Evolutionary conservation across 92 coral and sea anemone species (phyloP), one percentile per base, ranked within the genome.

Genomic region (Ricordea florida): DNA sequence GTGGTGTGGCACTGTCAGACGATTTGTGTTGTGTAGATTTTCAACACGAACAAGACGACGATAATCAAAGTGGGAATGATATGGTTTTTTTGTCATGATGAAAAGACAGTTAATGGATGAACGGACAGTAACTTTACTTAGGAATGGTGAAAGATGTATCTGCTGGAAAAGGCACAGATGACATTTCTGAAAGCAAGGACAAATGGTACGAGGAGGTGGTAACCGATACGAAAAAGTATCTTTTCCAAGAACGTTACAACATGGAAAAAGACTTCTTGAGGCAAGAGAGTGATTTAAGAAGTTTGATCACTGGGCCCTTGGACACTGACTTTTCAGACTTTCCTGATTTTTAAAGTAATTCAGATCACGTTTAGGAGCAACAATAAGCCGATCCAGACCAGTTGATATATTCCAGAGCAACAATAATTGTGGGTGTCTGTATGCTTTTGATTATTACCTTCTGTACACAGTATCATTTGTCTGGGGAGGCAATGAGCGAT

Each of bases 71-170:
- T n/a, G n/a, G n/a, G n/a, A n/a, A n/a, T n/a, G n/a, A n/a, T n/a
- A n/a, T n/a, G n/a, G n/a, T n/a, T n/a, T n/a, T n/a, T n/a, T 28
- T 8, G 6, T 28, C 16, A 28, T 0, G 18, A 11, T 52, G 13
- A 21, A 14, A 37, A 52, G 35, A 52, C 60, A 8, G 6, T 52
- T 1, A 4, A 52, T 27, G 36, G 30, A 27, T 52, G 26, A 14
- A 52, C 60, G 20, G 60, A 8, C 13, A 5, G 56, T 2, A 18
- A 9, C 3, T 52, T 34, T 52, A 27, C 60, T 52, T 26, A 11
- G 17, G 30, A 52, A 52, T 52, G 60, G 37, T 52, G 8, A 52
- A 52, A 52, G 60, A 52, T 28, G 26, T 52, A 52, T 52, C 60
- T 1, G 30, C 13, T 9, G 25, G 22, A 16, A 27, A 11, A 27